Base-by-base conservation (phyloP, 2,888 invertebrate species). In the Macrosoma leucophasiata region DNA sequence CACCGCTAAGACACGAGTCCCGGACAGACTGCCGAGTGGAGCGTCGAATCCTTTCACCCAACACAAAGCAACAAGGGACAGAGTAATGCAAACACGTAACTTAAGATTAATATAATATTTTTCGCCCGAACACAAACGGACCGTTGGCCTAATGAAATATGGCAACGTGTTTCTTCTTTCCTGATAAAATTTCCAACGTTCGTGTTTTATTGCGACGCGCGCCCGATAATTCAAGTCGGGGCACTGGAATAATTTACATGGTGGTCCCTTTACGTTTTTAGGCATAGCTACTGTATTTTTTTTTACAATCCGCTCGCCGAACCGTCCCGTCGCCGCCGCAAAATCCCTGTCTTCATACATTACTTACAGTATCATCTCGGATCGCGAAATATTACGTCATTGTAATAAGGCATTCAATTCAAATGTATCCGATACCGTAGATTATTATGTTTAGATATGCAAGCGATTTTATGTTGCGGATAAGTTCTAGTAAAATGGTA, bases 31-130 rank as follows among this genome's bases (percentile, higher is more conserved):
- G 28, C 29, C 24, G 29, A 29, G 32, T 18, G 53, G 53, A 53
- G 58, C 60, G 58, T 62, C 68, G 62, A 63, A 70, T 65, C 60
- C 50, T 55, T 62, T 49, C 48, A 22, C 18, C 50, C 50, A 55
- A 58, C 50, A 58, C 57, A 66, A 70, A 52, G 44, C 48, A 62
- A 57, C 60, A 72, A 65, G 64, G 62, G 55, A 65, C 59, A 68
- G 64, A 73, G 71, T 69, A 62, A 65, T 65, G 58, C 62, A 62
- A 58, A 60, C 58, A 59, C 62, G 67, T 70, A 72, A 73, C 67
- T 73, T 66, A 46, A 70, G 71, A 76, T 77, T 77, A 75, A 74
- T 75, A 71, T 69, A 69, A 78, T 73, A 78, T 72, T 74, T 77
- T 77, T 75, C 67, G 62, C 59, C 53, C 52, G 64, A 62, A 67